A percentile compares a stretch with the other conserved stretches of the same genome.
Conservation (phyloP, 1,140 invertebrate genomes). For the Bombyx mori region DNA sequence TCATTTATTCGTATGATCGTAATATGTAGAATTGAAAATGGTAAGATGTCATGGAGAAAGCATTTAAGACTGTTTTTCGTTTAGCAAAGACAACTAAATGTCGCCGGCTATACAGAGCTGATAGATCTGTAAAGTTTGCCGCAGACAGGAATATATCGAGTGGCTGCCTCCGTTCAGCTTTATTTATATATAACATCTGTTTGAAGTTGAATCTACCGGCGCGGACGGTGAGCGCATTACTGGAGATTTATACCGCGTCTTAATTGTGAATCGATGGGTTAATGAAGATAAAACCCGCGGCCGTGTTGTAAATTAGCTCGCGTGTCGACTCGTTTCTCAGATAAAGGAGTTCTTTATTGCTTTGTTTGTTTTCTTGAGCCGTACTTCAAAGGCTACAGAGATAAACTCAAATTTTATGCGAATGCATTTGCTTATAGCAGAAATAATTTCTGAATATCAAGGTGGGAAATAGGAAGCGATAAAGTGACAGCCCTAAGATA, state of each 20-base stretch:
- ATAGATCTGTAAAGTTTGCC: conserved; percentile 70
- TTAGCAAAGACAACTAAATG: conserved; percentile 27
- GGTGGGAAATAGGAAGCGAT: conserved; percentile 26
- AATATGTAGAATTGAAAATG: too few relatives aligned
- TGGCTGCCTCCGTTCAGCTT: conserved; percentile 67
- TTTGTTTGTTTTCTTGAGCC: conserved; percentile 69
- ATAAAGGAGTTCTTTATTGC: conserved; percentile 70
- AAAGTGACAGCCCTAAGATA: conserved; percentile 26
- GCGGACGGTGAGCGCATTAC: conserved; percentile 65
- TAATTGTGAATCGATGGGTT: conserved; percentile 72
- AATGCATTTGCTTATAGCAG: conserved; percentile 48
- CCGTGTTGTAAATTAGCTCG: conserved; percentile 70
- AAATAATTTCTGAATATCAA: conserved; percentile 13
- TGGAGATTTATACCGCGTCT: conserved; percentile 69
- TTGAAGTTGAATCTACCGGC: conserved; percentile 67
- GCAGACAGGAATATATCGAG: conserved; percentile 70
- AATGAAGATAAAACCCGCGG: conserved; percentile 71
- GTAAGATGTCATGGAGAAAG: background rate
- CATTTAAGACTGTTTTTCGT: conserved; percentile 40
- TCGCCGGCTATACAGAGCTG: conserved; percentile 36
- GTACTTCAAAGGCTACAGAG: conserved; percentile 67
- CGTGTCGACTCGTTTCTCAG: conserved; percentile 67
- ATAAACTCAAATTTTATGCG: conserved; percentile 68
- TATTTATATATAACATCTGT: conserved; percentile 71
- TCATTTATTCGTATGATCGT: too few relatives aligned